A percentile compares a stretch with the other conserved stretches of the same genome.
Conservation (phyloP, 2,888 invertebrate species). For the Rugalucina vietnamica region DNA sequence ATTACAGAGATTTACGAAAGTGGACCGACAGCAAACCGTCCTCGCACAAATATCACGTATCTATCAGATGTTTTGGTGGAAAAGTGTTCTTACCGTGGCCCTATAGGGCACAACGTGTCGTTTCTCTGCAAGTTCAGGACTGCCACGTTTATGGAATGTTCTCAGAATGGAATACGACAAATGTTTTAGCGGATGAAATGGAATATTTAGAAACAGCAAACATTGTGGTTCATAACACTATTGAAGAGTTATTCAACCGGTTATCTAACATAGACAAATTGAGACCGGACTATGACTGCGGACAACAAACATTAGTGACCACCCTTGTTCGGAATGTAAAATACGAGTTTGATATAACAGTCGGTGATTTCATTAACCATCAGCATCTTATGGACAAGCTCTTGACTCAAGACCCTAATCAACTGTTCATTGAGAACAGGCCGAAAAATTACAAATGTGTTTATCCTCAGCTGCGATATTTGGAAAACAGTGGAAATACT, state of each 20-base stretch:
- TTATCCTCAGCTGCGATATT: slow-evolving; percentile 47
- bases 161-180: slow-evolving; percentile 29
- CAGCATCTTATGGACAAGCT: slow-evolving; percentile 34
- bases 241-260: slow-evolving; percentile 24
- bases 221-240: slow-evolving; percentile 15
- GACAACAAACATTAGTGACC: slow-evolving; percentile 17
- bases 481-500: slow-evolving; percentile 51
- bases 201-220: slow-evolving; percentile 32
- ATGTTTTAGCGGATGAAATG: slow-evolving; percentile 29
- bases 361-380: neutral
- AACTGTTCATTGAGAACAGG: slow-evolving; percentile 14
- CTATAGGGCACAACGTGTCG: slow-evolving; percentile 42
- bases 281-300: slow-evolving; percentile 41
- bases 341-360: slow-evolving; percentile 26
- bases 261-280: slow-evolving; percentile 17
- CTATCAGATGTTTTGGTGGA: slow-evolving; percentile 51
- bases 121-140: slow-evolving; percentile 29
- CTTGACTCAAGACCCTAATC: slow-evolving; percentile 18
- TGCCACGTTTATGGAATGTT: slow-evolving; percentile 49
- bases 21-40: slow-evolving; percentile 6
- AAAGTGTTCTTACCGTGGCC: slow-evolving; percentile 52
- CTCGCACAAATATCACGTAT: slow-evolving; percentile 32
- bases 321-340: slow-evolving; percentile 36
- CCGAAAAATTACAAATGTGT: slow-evolving; percentile 12
- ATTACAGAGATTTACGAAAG: slow-evolving; percentile 45